Conservation (phyloP, 1,140 invertebrate species). For the Heliconius melpomene region DNA sequence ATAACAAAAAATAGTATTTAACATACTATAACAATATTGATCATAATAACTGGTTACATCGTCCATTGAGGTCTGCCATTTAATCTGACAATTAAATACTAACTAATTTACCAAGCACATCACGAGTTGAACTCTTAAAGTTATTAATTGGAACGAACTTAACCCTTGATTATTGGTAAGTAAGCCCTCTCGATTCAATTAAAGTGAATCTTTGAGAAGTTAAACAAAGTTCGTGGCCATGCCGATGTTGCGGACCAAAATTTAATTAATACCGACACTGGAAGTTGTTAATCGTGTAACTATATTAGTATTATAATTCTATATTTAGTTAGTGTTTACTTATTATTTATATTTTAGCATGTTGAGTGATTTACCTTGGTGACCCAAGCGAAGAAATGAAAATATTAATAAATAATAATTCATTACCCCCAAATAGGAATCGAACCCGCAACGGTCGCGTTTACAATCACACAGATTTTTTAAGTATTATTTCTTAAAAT, state of each 20-base stretch:
- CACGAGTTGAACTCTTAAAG: slow-evolving; percentile 36
- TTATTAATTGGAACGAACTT: slow-evolving; percentile 56
- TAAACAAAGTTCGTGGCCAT: slow-evolving; percentile 32
- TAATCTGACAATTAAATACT: slow-evolving; percentile 16
- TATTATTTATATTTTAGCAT: background rate
- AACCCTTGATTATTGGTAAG: slow-evolving; percentile 64
- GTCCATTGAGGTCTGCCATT: background rate
- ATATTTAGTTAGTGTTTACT: background rate
- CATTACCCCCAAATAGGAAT: too few relatives aligned
- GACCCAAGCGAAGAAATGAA: too few relatives aligned
- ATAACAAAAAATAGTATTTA: too few relatives aligned
- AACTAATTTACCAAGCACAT: slow-evolving; percentile 16
- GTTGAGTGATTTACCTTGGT: too few relatives aligned
- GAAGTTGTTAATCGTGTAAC: slow-evolving; percentile 13
- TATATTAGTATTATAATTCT: slow-evolving; percentile 15
- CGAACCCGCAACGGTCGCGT: too few relatives aligned
- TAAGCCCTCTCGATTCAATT: slow-evolving; percentile 63
- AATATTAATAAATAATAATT: too few relatives aligned
- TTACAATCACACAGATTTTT: too few relatives aligned
- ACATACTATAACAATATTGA: background rate
- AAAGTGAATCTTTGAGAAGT: slow-evolving; percentile 57
- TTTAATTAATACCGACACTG: slow-evolving; percentile 32
- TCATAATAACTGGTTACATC: background rate
- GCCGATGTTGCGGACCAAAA: slow-evolving; percentile 24
- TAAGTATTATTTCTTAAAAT: too few relatives aligned